Conservation (phyloP, 2,113 vertebrate genomes). For the Solea senegalensis region DNA sequence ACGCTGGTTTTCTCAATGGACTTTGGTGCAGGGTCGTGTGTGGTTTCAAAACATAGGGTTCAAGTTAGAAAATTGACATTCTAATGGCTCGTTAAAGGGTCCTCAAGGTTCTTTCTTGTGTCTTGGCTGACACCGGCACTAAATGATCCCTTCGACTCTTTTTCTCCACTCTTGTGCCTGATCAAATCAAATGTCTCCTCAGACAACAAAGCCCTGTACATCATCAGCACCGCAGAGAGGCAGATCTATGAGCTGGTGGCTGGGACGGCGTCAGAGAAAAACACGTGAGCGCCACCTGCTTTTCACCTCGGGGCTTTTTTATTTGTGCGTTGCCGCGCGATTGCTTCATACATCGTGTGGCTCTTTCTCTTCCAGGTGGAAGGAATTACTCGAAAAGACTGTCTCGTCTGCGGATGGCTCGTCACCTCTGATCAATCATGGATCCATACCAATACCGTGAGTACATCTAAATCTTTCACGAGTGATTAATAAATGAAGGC, state of each 20-base stretch:
- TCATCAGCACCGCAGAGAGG: conserved; percentile 92
- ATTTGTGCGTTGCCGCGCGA: background rate
- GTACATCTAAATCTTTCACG: conserved; percentile 26
- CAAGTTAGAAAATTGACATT: too few relatives aligned
- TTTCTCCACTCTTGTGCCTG: too few relatives aligned
- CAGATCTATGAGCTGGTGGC: conserved; percentile 96
- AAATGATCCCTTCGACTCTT: too few relatives aligned
- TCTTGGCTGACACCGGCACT: too few relatives aligned
- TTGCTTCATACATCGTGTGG: background rate
- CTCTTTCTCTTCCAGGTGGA: conserved; percentile 72
- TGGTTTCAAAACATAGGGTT: too few relatives aligned
- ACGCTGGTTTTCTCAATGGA: too few relatives aligned
- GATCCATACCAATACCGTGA: conserved; percentile 65
- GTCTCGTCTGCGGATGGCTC: conserved; percentile 57
- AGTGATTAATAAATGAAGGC: too few relatives aligned
- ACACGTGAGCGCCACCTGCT: conserved; percentile 79
- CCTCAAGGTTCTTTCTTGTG: too few relatives aligned
- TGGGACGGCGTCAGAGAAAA: conserved; percentile 86
- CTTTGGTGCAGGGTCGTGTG: too few relatives aligned
- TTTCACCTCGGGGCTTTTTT: background rate
- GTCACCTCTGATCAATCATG: conserved; percentile 51
- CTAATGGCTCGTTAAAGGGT: too few relatives aligned
- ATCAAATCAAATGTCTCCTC: background rate
- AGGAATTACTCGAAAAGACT: conserved; percentile 79
- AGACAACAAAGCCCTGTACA: conserved; percentile 94